A percentile compares a stretch with the other conserved stretches of the same genome.
Conservation (phyloP, 2,888 invertebrate genomes). For the Drosophila birchii region DNA sequence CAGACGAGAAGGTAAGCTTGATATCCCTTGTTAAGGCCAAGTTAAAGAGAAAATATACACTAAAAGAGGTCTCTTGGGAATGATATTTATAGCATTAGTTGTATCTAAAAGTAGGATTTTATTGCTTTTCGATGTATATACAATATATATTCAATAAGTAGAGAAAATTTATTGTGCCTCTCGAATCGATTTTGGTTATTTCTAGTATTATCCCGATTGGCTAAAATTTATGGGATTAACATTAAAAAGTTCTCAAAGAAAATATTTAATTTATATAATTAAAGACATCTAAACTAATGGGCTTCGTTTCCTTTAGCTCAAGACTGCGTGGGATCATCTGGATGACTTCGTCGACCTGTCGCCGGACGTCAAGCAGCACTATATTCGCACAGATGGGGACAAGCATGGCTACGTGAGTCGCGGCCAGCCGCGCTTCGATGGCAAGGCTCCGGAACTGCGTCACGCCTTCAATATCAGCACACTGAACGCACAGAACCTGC, state of each 20-base stretch:
- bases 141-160: background rate
- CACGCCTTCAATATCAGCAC: conserved; percentile 90
- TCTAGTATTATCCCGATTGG: background rate
- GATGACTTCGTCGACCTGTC: conserved; percentile 90
- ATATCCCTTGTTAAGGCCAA: background rate
- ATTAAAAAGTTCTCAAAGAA: background rate
- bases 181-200: no score
- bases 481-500: conserved; percentile 87
- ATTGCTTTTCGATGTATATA: background rate
- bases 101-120: background rate
- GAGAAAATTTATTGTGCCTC: background rate
- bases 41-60: background rate
- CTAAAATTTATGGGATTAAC: background rate
- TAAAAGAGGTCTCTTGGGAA: background rate
- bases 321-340: conserved; percentile 88
- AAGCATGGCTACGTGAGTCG: conserved; percentile 90
- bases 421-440: conserved; percentile 87
- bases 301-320: conserved; percentile 85
- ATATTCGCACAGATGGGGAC: conserved; percentile 87
- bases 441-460: conserved; percentile 87
- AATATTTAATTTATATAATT: background rate
- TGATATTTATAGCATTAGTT: background rate
- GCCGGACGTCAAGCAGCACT: conserved; percentile 87
- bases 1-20: conserved; percentile 88
- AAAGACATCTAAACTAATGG: background rate